Evolutionary conservation across 1,140 invertebrate genomes (phyloP), one percentile per base, ranked within the genome.

Genomic region (Thaumatotibia leucotreta): DNA sequence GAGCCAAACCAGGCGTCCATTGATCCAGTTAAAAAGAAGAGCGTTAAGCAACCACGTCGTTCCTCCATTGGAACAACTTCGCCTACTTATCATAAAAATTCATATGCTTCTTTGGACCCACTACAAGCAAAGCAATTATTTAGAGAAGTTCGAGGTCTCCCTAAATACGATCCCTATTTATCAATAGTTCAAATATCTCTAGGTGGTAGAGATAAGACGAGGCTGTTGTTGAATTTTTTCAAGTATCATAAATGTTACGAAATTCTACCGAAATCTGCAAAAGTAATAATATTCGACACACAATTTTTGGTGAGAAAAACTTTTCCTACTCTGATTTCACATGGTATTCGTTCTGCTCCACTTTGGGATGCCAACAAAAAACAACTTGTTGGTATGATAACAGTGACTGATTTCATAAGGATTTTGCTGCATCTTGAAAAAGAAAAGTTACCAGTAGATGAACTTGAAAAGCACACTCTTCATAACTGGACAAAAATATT

Each of bases 201-300:
- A 67, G 88, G 88, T 29, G 88, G 88, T 58, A 75, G 88, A 69
- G 88, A 91, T 72, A 91, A 91, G 74, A 89, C 88, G n/a, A 82
- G 86, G 65, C 74, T 91, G 24, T 76, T 91, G 68, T 78, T 91
- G 69, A 91, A 91, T 74, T 91, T 91, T 72, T 91, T 91, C 70
- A 91, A 88, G 69, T 91, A 89, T 70, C 88, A 91, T 68, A 88
- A 88, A 75, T 91, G 88, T 73, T 88, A 91, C 61, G 88, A 91
- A 78, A 89, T 91, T 31, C 76, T 91, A 66, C 88, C 88, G 33
- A 91, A 91, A 72, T 91, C 88, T 61, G 88, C 88, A 23, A 91
- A 91, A 86, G 86, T 91, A 23, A 91, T 91, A 64, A 89, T 91
- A 74, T 91, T 91, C 72, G 88, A 91, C 71, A 91, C 86, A 17